phyloP scores from a whole-genome alignment of 2,113 vertebrate species.

The Heterotilapia buettikoferi region DNA sequence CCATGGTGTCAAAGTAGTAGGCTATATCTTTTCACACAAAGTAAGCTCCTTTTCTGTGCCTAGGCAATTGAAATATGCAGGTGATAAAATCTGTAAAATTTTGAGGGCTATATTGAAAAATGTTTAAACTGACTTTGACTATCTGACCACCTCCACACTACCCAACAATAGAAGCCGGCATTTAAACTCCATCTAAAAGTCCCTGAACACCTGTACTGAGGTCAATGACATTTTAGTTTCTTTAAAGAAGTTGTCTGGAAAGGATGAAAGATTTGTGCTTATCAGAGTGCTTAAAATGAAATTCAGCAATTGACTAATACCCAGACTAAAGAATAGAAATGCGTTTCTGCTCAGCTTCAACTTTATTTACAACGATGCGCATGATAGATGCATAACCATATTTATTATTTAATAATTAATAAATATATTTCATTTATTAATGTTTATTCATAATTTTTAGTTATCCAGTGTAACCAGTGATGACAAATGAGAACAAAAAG shows the following conservation, averaged over 20 bases:
- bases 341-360: not conserved
- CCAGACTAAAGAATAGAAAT: not conserved
- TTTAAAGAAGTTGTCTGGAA: not conserved
- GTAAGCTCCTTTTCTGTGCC: not conserved
- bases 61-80: not conserved
- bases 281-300: not conserved
- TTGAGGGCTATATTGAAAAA: not conserved
- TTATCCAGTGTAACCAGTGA: not conserved
- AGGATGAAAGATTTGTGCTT: not conserved
- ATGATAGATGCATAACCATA: not conserved
- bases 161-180: not conserved
- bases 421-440: not conserved
- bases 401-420: not conserved
- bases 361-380: not conserved
- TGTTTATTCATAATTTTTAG: not conserved
- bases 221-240: not conserved
- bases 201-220: not conserved
- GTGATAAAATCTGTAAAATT: not conserved
- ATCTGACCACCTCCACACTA: not conserved
- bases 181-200: not conserved
- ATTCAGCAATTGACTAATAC: not conserved
- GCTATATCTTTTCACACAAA: not conserved
- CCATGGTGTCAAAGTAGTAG: not conserved
- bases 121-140: not conserved
- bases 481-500: not conserved